Conservation (phyloP, 2,113 vertebrate species). For the Thunnus thynnus region DNA sequence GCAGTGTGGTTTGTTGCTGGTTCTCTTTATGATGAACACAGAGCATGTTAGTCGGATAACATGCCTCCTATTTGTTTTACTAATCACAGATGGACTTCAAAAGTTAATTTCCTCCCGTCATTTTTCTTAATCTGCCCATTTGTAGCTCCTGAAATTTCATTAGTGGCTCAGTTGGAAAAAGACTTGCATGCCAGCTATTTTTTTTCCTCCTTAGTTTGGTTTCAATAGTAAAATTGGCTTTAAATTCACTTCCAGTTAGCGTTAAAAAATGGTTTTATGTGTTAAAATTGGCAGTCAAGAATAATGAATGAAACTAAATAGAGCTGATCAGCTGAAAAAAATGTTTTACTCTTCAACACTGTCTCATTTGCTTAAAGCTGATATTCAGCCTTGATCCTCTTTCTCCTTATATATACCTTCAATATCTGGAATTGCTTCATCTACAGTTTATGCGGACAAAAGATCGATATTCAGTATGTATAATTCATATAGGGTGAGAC, state of each 20-base stretch:
- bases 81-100: constrained; percentile 1
- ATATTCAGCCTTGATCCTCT: background rate
- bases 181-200: background rate
- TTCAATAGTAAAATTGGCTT: background rate
- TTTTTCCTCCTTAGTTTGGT: background rate
- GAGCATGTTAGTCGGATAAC: background rate
- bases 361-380: background rate
- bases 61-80: constrained; percentile 16
- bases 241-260: background rate
- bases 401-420: background rate
- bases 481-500: constrained; percentile 4
- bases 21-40: constrained; percentile 10
- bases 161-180: background rate
- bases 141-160: constrained; percentile 10
- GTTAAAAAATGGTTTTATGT: background rate
- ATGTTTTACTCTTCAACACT: background rate
- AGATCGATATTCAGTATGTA: background rate
- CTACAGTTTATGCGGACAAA: background rate
- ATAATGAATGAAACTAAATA: background rate
- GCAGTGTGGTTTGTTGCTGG: background rate
- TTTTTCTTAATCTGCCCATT: constrained; percentile 4
- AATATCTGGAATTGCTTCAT: background rate
- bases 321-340: background rate
- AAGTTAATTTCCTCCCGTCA: background rate
- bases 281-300: background rate